Base-by-base conservation (phyloP, 2,888 invertebrate species). In the Pammene fasciana region DNA sequence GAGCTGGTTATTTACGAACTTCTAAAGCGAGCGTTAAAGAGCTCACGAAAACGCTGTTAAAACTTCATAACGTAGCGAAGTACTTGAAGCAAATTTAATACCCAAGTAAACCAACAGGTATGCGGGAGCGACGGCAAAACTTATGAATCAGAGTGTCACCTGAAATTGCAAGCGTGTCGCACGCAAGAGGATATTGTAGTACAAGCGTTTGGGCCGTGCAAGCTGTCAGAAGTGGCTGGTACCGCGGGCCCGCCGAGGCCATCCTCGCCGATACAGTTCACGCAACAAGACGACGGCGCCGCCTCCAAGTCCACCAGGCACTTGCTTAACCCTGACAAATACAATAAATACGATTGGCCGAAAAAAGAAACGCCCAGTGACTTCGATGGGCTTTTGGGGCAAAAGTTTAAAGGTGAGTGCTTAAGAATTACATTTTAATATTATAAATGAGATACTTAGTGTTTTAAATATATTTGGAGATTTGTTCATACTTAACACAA, bases 281-380 rank as follows among this genome's bases (percentile, higher is more conserved):
- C 96, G 1, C 96, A 96, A 83, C 95, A 96, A 65, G 96, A 96
- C 73, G 96, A 96, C 78, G 94, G 94, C 54, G 94, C 94, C 68
- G 96, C 96, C 1, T 96, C 96, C 16, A 97, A 97, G 87, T 96
- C 96, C 11, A 97, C 97, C 9, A 94, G 96, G 79, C 97, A 97
- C 87, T 92, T 97, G 59, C 90, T 96, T 72, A 94, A 95, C 61
- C 95, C 95, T 9, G 95, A 95, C 80, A 94, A 95, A 78, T 95
- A 95, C 75, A 90, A 91, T 66, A 95, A 93, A 93, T 95, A 91
- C 84, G 94, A 83, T 76, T 94, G 89, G 94, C 90, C 85, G n/a
- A 85, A 85, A 85, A 94, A 90, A 83, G 94, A 92, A 75, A 92
- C 92, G 5, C 86, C 91, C 5, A 92, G 91, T 71, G 92, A 92